Conservation (phyloP, 2,888 invertebrate species). For the Chrysina gloriosa region DNA sequence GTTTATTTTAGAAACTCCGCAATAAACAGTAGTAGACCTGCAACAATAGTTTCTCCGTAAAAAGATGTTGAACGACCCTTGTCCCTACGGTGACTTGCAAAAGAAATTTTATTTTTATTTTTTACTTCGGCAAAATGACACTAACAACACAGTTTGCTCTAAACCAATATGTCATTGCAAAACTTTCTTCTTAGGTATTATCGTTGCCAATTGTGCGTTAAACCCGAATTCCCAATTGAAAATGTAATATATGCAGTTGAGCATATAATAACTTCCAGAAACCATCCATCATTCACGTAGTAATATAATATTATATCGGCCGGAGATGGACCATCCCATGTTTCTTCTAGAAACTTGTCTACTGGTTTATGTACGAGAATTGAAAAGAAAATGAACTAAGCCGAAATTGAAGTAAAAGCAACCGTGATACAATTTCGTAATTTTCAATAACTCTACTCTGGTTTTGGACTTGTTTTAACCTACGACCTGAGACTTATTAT, state of each 20-base stretch:
- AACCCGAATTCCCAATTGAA: no score
- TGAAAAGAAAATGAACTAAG: constrained; percentile 10
- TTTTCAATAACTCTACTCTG: constrained; percentile 13
- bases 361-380: background rate
- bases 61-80: no score
- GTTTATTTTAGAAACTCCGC: no score
- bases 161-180: no score
- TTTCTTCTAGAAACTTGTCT: background rate
- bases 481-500: background rate
- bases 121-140: no score
- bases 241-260: background rate
- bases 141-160: no score
- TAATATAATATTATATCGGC: constrained; percentile 1
- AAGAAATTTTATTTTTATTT: no score
- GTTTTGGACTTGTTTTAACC: background rate
- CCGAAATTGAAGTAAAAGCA: background rate
- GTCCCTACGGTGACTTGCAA: no score
- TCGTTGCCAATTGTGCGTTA: no score
- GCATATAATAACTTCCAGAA: background rate
- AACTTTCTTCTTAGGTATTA: no score
- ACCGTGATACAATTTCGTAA: constrained; percentile 24
- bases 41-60: no score
- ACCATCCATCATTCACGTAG: constrained; percentile 8
- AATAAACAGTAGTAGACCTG: no score
- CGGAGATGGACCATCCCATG: background rate